Evolutionary conservation across 2,888 invertebrate species (phyloP), one percentile per base, ranked within the genome.

Genomic region (Drosophila recens): DNA sequence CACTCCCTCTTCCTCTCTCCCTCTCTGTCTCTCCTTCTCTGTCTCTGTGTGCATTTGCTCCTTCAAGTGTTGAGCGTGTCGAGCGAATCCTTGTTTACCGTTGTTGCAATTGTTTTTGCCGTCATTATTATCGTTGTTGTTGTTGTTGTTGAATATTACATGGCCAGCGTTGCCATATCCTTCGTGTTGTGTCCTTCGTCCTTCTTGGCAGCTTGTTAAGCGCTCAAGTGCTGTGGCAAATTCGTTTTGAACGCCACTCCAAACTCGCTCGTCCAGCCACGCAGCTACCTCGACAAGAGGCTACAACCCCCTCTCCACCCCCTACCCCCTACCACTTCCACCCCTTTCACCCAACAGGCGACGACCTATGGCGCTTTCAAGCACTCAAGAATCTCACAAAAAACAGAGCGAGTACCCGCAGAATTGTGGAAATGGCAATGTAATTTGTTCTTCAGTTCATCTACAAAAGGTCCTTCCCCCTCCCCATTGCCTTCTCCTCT

Each of bases 171-270:
- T 52, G 68, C 57, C 64, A 63, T 49, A 51, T 64, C 56, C 61
- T 48, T 56, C 64, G 61, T 63, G 58, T 61, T 65, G 65, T 27
- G 62, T 82, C 57, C 70, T 66, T 51, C 66, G 42, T 48, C 68
- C 73, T 70, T 49, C 67, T 70, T 70, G 74, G 80, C 72, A 74
- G 82, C 86, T 77, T 86, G 90, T 86, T 86, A 84, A 86, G 86
- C 87, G 89, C 86, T 88, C 86, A 86, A 86, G 86, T 90, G 87
- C 89, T 86, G 86, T 90, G 89, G 86, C 90, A 86, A 86, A 86
- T 86, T 90, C 86, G 86, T 86, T 86, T 86, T 88, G 90, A 90
- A 74, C 87, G 80, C 87, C 87, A 81, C 87, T 87, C 87, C 75
- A 75, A 72, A 53, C 30, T 30, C 64, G 62, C 64, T 73, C 67